phyloP scores from a whole-genome alignment of 2,888 invertebrate species.

The Coenonympha glycerion region DNA sequence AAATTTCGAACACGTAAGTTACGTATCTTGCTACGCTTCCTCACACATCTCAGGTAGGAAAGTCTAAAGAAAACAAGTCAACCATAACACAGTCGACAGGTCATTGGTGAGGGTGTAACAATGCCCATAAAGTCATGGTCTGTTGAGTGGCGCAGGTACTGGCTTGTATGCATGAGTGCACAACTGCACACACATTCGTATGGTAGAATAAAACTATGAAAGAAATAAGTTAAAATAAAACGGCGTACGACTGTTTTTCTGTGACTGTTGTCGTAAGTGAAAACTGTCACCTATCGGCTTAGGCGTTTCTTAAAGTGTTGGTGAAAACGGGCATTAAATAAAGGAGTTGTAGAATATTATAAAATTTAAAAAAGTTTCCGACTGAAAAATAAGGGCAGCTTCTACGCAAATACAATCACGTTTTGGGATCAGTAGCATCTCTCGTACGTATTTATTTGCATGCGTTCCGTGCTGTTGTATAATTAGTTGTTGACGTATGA shows the following conservation, averaged over 20 bases:
- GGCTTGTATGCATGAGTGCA: conserved; percentile 25
- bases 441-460: too few species aligned
- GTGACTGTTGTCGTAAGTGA: too few species aligned
- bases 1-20: too few species aligned
- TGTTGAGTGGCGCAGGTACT: conserved; percentile 51
- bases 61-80: conserved; percentile 4
- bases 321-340: too few species aligned
- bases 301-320: too few species aligned
- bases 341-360: too few species aligned
- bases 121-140: conserved; percentile 53
- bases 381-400: too few species aligned
- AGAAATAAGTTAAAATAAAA: neutral
- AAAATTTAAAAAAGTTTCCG: too few species aligned
- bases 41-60: neutral
- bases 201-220: neutral
- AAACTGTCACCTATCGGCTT: too few species aligned
- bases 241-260: too few species aligned
- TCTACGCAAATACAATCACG: neutral
- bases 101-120: conserved; percentile 49
- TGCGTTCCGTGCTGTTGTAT: conserved; percentile 10
- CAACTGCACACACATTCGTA: neutral
- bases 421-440: conserved; percentile 8
- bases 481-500: conserved; percentile 15
- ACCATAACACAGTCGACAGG: conserved; percentile 27
- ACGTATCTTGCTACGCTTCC: too few species aligned